Evolutionary conservation across 1,140 invertebrate species (phyloP).

Genomic region (Stegodyphus dumicola): DNA sequence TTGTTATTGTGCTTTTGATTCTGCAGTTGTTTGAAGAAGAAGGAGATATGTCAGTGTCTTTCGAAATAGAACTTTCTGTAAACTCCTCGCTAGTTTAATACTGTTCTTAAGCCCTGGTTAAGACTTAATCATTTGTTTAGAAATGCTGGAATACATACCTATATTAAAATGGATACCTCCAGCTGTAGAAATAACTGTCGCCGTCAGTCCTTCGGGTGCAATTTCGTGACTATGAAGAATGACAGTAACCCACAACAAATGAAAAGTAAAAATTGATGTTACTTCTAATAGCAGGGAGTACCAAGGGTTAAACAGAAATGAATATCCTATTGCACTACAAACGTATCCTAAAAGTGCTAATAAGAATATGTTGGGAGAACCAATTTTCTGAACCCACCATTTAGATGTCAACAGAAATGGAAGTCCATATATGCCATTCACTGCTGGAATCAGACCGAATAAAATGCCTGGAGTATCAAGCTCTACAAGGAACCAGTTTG

Average conservation of each 20-base stretch:
- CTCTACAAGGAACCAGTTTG: slow-evolving; percentile 22
- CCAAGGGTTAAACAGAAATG: slow-evolving; percentile 27
- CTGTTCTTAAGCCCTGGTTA: no score
- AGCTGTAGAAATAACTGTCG: slow-evolving; percentile 17
- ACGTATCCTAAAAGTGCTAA: slow-evolving; percentile 15
- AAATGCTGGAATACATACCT: slow-evolving; percentile 4
- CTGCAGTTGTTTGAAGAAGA: no score
- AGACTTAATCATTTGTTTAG: no score
- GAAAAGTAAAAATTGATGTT: neutral
- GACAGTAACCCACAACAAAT: slow-evolving; percentile 47
- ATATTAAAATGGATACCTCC: slow-evolving; percentile 31
- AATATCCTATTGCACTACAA: slow-evolving; percentile 8
- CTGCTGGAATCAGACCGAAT: slow-evolving; percentile 4
- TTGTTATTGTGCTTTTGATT: no score
- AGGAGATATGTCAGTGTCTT: no score
- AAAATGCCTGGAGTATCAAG: neutral
- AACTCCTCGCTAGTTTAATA: no score
- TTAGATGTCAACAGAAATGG: slow-evolving; percentile 20
- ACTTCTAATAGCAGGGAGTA: neutral
- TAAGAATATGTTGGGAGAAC: slow-evolving; percentile 3
- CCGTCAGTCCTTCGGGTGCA: slow-evolving; percentile 30
- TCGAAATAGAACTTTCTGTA: no score
- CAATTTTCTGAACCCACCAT: slow-evolving; percentile 38
- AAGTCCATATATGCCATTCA: slow-evolving; percentile 24
- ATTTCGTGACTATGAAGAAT: slow-evolving; percentile 7